phyloP scores from a whole-genome alignment of 2,113 vertebrate genomes.

The Leucopsar rothschildi region DNA sequence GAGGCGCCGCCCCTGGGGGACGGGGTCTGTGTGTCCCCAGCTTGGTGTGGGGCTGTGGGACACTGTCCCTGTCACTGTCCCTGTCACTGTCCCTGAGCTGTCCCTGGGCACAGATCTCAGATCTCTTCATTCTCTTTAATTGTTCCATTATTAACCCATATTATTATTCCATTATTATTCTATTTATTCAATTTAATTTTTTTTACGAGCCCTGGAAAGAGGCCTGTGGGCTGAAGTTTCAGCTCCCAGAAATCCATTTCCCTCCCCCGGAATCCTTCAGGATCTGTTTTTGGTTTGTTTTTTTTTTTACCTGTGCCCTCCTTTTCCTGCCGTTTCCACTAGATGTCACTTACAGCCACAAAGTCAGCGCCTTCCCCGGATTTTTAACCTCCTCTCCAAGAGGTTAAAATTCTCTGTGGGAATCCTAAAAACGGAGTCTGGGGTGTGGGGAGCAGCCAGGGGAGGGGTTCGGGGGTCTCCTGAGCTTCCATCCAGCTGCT shows the following conservation, averaged over 20 bases:
- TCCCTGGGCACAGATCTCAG: too few relatives aligned
- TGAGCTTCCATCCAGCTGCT: neutral
- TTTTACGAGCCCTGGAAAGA: neutral
- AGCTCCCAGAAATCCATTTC: neutral
- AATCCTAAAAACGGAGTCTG: neutral
- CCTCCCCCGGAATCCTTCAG: neutral
- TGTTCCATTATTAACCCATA: neutral
- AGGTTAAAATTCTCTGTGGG: neutral
- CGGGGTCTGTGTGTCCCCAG: too few relatives aligned
- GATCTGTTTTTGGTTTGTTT: neutral
- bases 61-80: too few relatives aligned
- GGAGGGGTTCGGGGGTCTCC: neutral
- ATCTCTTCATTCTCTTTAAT: neutral
- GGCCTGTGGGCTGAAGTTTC: neutral
- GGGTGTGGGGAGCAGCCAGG: neutral
- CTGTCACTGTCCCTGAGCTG: too few relatives aligned
- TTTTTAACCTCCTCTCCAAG: neutral
- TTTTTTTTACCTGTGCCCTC: neutral
- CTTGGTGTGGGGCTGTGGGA: too few relatives aligned
- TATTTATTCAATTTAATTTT: too few relatives aligned
- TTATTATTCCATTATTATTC: neutral
- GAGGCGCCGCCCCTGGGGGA: too few relatives aligned
- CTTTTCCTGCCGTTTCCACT: constrained; percentile 34
- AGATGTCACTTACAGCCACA: constrained; percentile 61
- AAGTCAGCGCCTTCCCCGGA: neutral